phyloP scores from a whole-genome alignment of 2,113 vertebrate species.

The Vanacampus margaritifer region DNA sequence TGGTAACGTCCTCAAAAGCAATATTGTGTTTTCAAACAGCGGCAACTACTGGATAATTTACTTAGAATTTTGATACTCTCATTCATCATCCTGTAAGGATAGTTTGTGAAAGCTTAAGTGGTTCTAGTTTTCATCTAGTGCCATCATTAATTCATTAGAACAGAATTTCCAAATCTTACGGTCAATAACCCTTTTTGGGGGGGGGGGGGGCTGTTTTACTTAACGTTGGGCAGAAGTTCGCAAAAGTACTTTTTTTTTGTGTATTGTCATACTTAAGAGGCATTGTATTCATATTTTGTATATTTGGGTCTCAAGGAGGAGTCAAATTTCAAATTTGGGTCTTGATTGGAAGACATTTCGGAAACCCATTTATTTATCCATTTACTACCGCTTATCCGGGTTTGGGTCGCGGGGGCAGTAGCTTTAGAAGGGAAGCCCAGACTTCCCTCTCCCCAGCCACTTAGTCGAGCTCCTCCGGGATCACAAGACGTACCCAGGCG shows the following conservation, averaged over 20 bases:
- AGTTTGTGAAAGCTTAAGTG: neutral
- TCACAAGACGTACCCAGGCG: no score
- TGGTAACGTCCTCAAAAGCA: conserved; percentile 1
- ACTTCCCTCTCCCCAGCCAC: no score
- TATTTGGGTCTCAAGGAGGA: neutral
- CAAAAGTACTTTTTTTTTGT: neutral
- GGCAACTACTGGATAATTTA: neutral
- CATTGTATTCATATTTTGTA: neutral
- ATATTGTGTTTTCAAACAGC: neutral
- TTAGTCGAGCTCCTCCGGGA: no score
- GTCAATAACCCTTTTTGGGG: neutral
- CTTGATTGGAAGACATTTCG: neutral
- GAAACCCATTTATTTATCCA: neutral
- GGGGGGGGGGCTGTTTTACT: neutral
- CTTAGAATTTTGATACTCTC: conserved; percentile 5
- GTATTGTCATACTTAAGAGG: neutral
- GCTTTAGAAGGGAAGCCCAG: no score
- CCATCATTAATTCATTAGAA: neutral
- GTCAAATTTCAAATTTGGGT: neutral
- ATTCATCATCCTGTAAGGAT: conserved; percentile 1
- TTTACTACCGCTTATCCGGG: no score
- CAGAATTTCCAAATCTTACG: neutral
- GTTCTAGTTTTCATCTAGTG: neutral
- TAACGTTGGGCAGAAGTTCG: neutral
- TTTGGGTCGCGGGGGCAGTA: no score